These are phyloP conservation scores for Synanthedon formicaeformis DNA, from an alignment of 2,888 invertebrate species.

Conservation along the genomic window DNA sequence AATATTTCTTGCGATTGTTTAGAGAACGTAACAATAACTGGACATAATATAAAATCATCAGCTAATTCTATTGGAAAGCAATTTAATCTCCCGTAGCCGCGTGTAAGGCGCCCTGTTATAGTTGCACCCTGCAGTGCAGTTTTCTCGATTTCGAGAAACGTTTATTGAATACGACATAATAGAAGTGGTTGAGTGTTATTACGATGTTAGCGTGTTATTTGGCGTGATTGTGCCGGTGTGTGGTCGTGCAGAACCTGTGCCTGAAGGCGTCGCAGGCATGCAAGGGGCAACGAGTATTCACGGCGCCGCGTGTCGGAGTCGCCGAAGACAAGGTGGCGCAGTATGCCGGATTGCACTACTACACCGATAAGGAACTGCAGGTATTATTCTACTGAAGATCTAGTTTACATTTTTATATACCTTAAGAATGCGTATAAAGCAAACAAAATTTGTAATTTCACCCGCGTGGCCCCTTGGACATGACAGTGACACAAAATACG, in stretches of 20 bases:
- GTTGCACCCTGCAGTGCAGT: not conserved
- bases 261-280: conserved; percentile 90
- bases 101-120: not conserved
- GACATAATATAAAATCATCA: too few species aligned
- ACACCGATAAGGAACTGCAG: conserved; percentile 92
- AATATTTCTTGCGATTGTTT: too few species aligned
- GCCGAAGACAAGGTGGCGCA: conserved; percentile 93
- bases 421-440: too few species aligned
- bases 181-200: conserved; percentile 19
- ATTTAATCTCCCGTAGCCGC: too few species aligned
- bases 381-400: conserved; percentile 33
- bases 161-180: not conserved
- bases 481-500: too few species aligned
- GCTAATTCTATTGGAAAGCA: too few species aligned
- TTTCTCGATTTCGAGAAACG: not conserved
- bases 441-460: too few species aligned
- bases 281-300: conserved; percentile 83
- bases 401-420: too few species aligned
- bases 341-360: conserved; percentile 91
- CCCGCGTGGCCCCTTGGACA: too few species aligned
- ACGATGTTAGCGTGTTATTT: conserved; percentile 30
- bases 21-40: too few species aligned
- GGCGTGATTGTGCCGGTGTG: conserved; percentile 30
- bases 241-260: conserved; percentile 91
- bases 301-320: conserved; percentile 87